A percentile compares a stretch with the other conserved stretches of the same genome.
phyloP scores from a whole-genome alignment of 2,888 invertebrate genomes.

The Agonopterix heracliana region DNA sequence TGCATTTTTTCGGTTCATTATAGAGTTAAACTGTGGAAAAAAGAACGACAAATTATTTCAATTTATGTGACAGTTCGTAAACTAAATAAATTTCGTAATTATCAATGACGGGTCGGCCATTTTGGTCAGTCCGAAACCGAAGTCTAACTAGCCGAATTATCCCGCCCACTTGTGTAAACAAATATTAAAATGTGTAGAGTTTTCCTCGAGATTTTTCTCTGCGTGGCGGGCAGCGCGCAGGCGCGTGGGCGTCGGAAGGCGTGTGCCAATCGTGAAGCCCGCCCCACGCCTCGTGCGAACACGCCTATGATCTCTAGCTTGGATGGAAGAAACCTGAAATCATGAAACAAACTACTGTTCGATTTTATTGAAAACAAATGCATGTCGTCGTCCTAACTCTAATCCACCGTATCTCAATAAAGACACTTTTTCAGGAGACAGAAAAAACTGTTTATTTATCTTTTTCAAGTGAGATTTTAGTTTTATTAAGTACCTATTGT shows the following conservation, averaged over 20 bases:
- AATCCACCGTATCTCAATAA: no score
- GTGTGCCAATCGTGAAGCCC: slow-evolving; percentile 67
- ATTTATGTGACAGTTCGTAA: slow-evolving; percentile 7
- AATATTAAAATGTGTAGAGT: slow-evolving; percentile 44
- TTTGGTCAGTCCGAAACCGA: slow-evolving; percentile 34
- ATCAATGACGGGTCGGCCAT: slow-evolving; percentile 25
- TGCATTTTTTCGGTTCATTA: slow-evolving; percentile 3
- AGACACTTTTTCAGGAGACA: no score
- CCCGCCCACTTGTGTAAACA: slow-evolving; percentile 53
- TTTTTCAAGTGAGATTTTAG: no score
- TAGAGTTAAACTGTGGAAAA: slow-evolving; percentile 2
- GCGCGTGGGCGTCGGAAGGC: slow-evolving; percentile 75
- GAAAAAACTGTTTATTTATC: no score
- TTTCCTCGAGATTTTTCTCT: slow-evolving; percentile 67
- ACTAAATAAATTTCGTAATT: no score
- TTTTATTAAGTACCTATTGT: no score
- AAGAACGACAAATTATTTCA: neutral
- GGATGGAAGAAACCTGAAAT: no score
- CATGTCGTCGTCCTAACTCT: no score
- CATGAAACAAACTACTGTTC: no score
- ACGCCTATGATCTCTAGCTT: slow-evolving; percentile 1
- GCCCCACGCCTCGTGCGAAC: slow-evolving; percentile 24
- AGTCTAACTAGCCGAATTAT: slow-evolving; percentile 27
- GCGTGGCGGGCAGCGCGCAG: slow-evolving; percentile 49
- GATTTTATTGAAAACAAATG: no score